Percentiles rank a stretch among this genome's conserved stretches.
phyloP scores from a whole-genome alignment of 2,113 vertebrate genomes.

The Daboia siamensis region DNA sequence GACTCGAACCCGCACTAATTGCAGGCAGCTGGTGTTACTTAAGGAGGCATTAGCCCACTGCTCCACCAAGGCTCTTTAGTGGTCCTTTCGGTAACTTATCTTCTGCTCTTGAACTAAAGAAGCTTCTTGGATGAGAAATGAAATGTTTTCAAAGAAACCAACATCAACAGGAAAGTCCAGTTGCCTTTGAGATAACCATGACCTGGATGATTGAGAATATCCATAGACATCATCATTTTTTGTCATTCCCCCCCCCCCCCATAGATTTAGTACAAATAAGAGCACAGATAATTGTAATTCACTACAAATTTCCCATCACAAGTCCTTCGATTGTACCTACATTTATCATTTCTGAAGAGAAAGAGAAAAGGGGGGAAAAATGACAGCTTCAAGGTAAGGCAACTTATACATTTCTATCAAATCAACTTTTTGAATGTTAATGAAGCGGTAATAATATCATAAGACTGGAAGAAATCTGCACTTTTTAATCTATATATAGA shows the following conservation, averaged over 20 bases:
- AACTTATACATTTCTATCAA: constrained; percentile 2
- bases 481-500: constrained; percentile 44
- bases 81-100: neutral
- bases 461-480: constrained; percentile 33
- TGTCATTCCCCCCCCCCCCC: neutral
- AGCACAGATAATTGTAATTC: neutral
- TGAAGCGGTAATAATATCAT: constrained; percentile 27
- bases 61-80: too few species aligned
- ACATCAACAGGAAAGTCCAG: too few species aligned
- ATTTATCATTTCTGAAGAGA: neutral
- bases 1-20: too few species aligned
- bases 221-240: neutral
- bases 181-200: too few species aligned
- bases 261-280: neutral
- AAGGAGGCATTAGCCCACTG: too few species aligned
- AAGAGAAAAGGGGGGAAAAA: neutral
- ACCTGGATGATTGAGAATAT: neutral
- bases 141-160: too few species aligned
- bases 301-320: neutral
- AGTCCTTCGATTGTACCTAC: neutral
- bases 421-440: constrained; percentile 39
- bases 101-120: neutral
- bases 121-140: neutral
- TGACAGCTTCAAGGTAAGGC: neutral
- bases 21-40: too few species aligned